Evolutionary conservation across 1,140 invertebrate genomes (phyloP), one percentile per base, ranked within the genome.

Genomic region (Lethrus apterus): DNA sequence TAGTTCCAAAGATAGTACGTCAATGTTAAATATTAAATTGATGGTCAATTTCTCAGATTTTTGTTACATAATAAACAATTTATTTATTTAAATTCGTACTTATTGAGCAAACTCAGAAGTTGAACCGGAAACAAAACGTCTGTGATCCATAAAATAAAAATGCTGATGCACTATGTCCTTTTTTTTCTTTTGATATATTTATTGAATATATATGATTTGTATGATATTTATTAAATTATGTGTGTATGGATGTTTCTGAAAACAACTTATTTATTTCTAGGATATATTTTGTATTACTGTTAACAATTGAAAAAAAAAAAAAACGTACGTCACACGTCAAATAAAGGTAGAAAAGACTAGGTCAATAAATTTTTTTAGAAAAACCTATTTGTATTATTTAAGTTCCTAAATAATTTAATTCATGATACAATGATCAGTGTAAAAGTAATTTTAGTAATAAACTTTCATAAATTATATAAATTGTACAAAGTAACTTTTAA

Each of bases 221-320:
- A 7, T 5, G 23, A 26, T 26, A 7, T 26, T 26, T 26, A n/a
- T n/a, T n/a, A n/a, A n/a, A n/a, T n/a, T n/a, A n/a, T n/a, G 23
- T 26, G 5, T 26, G 23, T 7, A 26, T 26, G 23, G 23, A 26
- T 26, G 23, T 26, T 7, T 7, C 23, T 26, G 5, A 26, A 26
- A 26, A 26, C 5, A 10, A 23, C 10, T 38, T 38, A 36, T 20
- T 36, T 36, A 5, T 18, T 42, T 23, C 23, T 42, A 42, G 23
- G 14, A 42, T 42, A 29, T 42, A 42, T 42, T 42, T 42, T 42
- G 40, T 42, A 42, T 17, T 42, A 42, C 14, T 11, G 35, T 38
- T 42, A 19, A 42, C 9, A 26, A 29, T 19, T 42, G 40, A n/a
- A 33, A 33, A 33, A 9, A 26, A 13, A 24, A 21, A 13, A 2